Percentiles rank a stretch among this genome's conserved stretches.
phyloP scores from a whole-genome alignment of 1,140 invertebrate genomes.

The Leptinotarsa lineolata region DNA sequence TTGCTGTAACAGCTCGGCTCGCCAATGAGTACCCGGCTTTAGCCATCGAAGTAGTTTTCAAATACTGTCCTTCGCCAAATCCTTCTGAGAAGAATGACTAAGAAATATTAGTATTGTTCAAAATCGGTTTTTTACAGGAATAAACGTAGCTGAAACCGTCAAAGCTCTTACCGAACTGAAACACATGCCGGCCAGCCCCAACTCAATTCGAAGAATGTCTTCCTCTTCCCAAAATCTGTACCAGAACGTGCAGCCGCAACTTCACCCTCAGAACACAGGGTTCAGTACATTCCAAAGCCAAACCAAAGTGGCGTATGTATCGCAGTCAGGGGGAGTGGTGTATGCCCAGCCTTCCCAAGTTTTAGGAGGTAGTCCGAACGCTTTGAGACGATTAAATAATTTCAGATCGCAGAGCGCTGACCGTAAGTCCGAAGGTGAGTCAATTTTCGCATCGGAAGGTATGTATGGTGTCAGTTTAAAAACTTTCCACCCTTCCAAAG shows the following conservation, averaged over 20 bases:
- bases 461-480: too few species aligned
- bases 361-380: constrained; percentile 56
- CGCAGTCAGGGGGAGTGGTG: constrained; percentile 55
- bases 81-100: too few species aligned
- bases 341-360: constrained; percentile 61
- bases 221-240: constrained; percentile 50
- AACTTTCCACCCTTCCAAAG: too few species aligned
- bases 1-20: too few species aligned
- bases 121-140: constrained; percentile 38
- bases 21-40: too few species aligned
- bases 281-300: constrained; percentile 62
- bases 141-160: constrained; percentile 84
- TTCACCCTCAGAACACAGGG: constrained; percentile 44
- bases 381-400: constrained; percentile 55
- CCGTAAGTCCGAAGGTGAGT: constrained; percentile 58
- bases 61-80: too few species aligned
- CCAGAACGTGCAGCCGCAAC: constrained; percentile 28
- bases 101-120: too few species aligned
- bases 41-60: too few species aligned
- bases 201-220: constrained; percentile 67
- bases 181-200: constrained; percentile 84
- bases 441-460: background rate
- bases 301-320: constrained; percentile 56
- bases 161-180: constrained; percentile 82
- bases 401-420: constrained; percentile 63